Evolutionary conservation across 2,113 vertebrate genomes (phyloP), one percentile per base, ranked within the genome.

Genomic region (Lepisosteus osseus): DNA sequence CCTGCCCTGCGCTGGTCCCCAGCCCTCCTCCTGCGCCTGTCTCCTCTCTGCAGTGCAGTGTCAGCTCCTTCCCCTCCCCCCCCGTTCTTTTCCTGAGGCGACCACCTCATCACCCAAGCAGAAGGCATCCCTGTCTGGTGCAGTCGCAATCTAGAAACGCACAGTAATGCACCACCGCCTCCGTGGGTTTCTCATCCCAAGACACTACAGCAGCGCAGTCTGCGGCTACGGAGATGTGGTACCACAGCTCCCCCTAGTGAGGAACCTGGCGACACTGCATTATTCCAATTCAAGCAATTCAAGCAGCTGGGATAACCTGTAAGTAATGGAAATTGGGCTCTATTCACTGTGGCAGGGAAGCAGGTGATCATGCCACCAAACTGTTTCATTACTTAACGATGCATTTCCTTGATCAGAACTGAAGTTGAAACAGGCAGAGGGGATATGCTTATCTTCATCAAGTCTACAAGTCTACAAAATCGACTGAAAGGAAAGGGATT

Each of bases 101-200:
- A 68, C 76, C 69, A 71, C 73, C 81, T 75, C 84, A 71, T 78
- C 74, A 77, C 68, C 73, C 67, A 78, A 82, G 80, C 77, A 74
- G 77, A 64, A 61, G 70, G 75, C 41, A 14, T 67, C 78, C 68
- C 71, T 81, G 72, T 73, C 68, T 42, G 73, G 75, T 73, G 79
- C 62, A 69, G 29, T 63, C 69, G 72, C 67, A 77, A 72, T 57
- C 73, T 74, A 70, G 64, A 51, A 68, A 72, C 64, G 57, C 2
- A 29, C 29, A 29, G 29, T 13, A 71, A 67, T 68, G 74, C 75
- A 62, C 71, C 66, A 54, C 17, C 65, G 43, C 67, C 70, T 42
- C 67, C 63, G 15, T 55, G 74, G 54, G 6, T 47, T 62, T 54
- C 62, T 55, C 11, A 12, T 3, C 42, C 44, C 7, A 43, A 47